Percentiles rank a stretch among this genome's conserved stretches.
Conservation (phyloP, 2,888 invertebrate species). For the Phyto melanocephala region DNA sequence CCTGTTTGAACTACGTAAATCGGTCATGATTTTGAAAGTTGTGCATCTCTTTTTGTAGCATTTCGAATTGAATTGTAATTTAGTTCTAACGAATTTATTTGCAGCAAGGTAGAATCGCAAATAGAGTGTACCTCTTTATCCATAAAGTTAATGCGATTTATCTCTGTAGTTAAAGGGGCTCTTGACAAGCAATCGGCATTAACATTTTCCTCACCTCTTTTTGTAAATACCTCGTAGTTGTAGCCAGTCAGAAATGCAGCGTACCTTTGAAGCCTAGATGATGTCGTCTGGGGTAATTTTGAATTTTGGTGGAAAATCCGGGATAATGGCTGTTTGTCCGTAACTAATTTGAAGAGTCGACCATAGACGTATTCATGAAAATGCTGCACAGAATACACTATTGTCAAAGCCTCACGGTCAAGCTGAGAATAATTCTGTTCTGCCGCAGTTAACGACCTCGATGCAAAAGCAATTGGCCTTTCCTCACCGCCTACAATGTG, state of each 20-base stretch:
- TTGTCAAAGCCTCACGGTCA: slow-evolving; percentile 4
- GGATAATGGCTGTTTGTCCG: slow-evolving; percentile 2
- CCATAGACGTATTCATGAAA: slow-evolving; percentile 12
- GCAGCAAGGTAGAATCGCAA: background rate
- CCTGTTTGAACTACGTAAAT: slow-evolving; percentile 30
- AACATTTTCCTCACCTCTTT: slow-evolving; percentile 34
- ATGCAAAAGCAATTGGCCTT: too few species aligned
- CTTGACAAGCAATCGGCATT: slow-evolving; percentile 58
- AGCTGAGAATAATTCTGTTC: slow-evolving; percentile 5
- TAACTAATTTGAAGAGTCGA: background rate
- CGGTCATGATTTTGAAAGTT: slow-evolving; percentile 18
- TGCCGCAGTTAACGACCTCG: slow-evolving; percentile 31
- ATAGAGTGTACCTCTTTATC: slow-evolving; percentile 29
- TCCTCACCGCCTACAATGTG: slow-evolving; percentile 17
- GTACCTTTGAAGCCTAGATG: slow-evolving; percentile 45
- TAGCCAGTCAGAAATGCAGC: background rate
- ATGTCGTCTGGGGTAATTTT: slow-evolving; percentile 57
- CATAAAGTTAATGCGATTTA: background rate
- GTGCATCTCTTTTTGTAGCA: slow-evolving; percentile 43
- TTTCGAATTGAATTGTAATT: slow-evolving; percentile 40
- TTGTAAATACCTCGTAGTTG: background rate
- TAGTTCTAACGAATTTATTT: slow-evolving; percentile 10
- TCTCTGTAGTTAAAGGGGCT: slow-evolving; percentile 29
- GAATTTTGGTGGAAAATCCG: slow-evolving; percentile 48
- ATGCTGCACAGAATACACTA: background rate